Percentiles rank a stretch among this genome's conserved stretches.
Evolutionary conservation across 2,113 vertebrate genomes (phyloP).

Genomic region (Aptenodytes patagonicus): DNA sequence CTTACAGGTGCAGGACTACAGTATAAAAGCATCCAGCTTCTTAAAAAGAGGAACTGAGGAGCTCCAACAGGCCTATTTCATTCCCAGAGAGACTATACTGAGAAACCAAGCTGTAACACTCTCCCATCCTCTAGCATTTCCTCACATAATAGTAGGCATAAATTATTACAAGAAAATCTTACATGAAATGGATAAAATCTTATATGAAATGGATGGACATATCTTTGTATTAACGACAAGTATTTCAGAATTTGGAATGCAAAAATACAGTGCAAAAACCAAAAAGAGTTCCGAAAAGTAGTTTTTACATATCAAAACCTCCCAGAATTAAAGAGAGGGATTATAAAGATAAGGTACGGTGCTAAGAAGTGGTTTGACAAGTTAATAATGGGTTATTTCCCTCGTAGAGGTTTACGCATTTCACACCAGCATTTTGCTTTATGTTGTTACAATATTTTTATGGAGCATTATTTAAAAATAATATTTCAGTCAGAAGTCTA

Average conservation of each 20-base stretch:
- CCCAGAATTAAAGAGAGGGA: background rate
- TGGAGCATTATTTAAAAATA: conserved; percentile 3
- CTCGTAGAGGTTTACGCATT: background rate
- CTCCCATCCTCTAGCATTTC: background rate
- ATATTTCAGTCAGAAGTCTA: background rate
- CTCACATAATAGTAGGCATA: background rate
- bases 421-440: background rate
- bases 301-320: background rate
- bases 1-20: background rate
- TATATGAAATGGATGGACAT: conserved; percentile 49
- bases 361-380: background rate
- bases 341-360: background rate
- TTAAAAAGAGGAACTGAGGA: background rate
- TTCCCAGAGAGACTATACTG: background rate
- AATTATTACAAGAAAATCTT: background rate
- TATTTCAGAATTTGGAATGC: background rate
- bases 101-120: background rate
- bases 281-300: conserved; percentile 10
- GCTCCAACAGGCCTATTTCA: background rate
- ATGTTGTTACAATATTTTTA: background rate
- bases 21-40: background rate
- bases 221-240: background rate
- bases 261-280: conserved; percentile 35
- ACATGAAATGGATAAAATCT: conserved; percentile 33
- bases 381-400: background rate